Percentiles rank a stretch among this genome's conserved stretches.
Conservation (phyloP, 2,888 invertebrate species). For the Stenotaenia linearis region DNA sequence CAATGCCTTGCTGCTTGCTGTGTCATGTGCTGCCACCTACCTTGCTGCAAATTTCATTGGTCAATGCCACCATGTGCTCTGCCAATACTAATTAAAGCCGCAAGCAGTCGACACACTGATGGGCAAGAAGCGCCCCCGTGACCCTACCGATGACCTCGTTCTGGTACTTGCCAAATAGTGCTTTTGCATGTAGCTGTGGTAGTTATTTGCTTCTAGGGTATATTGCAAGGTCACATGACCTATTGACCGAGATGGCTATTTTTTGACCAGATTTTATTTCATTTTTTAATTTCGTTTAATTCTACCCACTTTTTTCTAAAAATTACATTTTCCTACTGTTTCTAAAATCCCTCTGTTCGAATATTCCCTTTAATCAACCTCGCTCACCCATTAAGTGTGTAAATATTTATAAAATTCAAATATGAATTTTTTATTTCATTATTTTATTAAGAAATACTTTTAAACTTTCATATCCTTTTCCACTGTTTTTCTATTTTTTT, state of each 20-base stretch:
- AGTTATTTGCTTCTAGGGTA: constrained; percentile 40
- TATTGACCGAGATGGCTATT: constrained; percentile 19
- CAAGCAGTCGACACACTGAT: constrained; percentile 56
- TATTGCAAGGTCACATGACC: constrained; percentile 48
- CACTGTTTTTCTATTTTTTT: neutral
- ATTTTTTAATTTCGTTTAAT: neutral
- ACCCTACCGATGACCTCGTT: constrained; percentile 79
- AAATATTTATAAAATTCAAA: neutral
- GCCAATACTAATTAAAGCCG: constrained; percentile 48
- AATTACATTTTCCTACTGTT: constrained; percentile 1
- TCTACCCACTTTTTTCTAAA: neutral
- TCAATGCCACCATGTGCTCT: constrained; percentile 47
- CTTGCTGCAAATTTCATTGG: constrained; percentile 45
- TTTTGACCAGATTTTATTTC: neutral
- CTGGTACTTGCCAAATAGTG: constrained; percentile 68
- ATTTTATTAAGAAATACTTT: constrained; percentile 6
- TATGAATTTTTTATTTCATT: neutral
- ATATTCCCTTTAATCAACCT: constrained; percentile 1
- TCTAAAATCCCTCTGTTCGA: neutral
- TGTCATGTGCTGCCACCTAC: constrained; percentile 49
- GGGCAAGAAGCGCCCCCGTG: constrained; percentile 92
- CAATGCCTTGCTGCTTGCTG: constrained; percentile 51
- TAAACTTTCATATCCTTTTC: neutral
- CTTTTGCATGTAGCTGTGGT: constrained; percentile 48
- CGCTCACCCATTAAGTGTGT: neutral